A percentile compares a stretch with the other conserved stretches of the same genome.
phyloP scores from a whole-genome alignment of 2,797 vertebrate species.

The Neostethus bicornis region DNA sequence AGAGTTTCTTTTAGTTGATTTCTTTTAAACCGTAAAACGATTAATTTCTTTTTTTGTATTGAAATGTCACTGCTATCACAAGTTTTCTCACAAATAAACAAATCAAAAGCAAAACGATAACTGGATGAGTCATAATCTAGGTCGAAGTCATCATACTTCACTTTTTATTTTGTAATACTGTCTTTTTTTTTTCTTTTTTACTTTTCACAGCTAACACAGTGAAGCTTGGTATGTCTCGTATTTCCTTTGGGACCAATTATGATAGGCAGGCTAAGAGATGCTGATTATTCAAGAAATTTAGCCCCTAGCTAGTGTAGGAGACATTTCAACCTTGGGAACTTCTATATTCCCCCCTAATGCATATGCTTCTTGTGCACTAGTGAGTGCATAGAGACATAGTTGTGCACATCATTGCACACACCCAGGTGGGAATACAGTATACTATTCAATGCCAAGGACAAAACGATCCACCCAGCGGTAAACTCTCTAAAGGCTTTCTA shows the following conservation, averaged over 20 bases:
- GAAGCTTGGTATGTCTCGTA: conserved; percentile 4
- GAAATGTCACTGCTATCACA: no score
- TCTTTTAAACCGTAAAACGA: no score
- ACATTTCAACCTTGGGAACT: conserved; percentile 4
- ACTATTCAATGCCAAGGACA: conserved; percentile 59
- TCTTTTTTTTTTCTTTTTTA: background rate
- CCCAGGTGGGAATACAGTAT: conserved; percentile 19
- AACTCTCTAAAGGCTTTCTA: conserved; percentile 55
- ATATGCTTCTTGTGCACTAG: background rate
- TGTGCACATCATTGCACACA: conserved; percentile 2
- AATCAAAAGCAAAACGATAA: background rate
- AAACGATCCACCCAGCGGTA: conserved; percentile 40
- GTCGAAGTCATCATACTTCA: conserved; percentile 25
- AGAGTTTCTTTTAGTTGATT: no score
- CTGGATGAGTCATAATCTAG: conserved; percentile 13
- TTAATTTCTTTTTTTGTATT: no score
- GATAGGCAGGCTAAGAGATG: conserved; percentile 10
- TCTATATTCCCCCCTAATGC: background rate
- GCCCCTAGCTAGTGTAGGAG: background rate
- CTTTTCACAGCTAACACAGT: conserved; percentile 11
- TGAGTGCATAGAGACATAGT: conserved; percentile 1
- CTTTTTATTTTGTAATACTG: background rate
- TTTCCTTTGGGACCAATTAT: conserved; percentile 35
- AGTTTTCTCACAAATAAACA: background rate
- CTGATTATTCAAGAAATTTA: conserved; percentile 24